These are phyloP conservation scores for Sceloporus undulatus DNA, from an alignment of 2,113 vertebrate species.

Conservation along the genomic window DNA sequence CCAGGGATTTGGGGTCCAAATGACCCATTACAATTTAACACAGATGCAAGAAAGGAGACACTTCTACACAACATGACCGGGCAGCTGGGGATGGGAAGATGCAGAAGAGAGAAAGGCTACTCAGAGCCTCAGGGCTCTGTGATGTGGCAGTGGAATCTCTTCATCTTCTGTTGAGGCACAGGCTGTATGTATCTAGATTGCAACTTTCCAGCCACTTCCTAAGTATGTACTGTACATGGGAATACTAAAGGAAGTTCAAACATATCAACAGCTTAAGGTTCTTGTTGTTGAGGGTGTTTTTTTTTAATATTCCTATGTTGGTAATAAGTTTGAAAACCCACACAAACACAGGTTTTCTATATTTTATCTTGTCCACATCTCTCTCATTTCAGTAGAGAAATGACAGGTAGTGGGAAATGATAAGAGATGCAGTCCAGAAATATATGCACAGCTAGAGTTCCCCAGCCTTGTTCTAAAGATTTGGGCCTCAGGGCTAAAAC, in stretches of 20 bases:
- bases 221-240: neutral
- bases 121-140: conserved; percentile 6
- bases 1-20: conserved; percentile 74
- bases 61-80: conserved; percentile 56
- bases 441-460: too few species aligned
- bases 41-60: conserved; percentile 75
- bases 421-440: too few species aligned
- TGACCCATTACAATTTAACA: conserved; percentile 76
- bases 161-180: conserved; percentile 1
- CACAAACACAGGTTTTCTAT: neutral
- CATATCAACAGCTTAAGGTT: neutral
- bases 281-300: too few species aligned
- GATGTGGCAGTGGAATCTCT: neutral
- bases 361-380: accelerated
- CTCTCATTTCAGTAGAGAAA: accelerated
- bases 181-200: conserved; percentile 39
- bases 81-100: conserved; percentile 48
- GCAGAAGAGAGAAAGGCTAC: conserved; percentile 29
- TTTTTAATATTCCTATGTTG: neutral
- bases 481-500: neutral
- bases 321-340: neutral
- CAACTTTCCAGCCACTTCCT: neutral
- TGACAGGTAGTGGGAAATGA: too few species aligned
- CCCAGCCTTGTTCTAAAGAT: neutral
- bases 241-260: neutral